Evolutionary conservation across 1,140 invertebrate genomes (phyloP).

Genomic region (Belonocnema kinseyi): DNA sequence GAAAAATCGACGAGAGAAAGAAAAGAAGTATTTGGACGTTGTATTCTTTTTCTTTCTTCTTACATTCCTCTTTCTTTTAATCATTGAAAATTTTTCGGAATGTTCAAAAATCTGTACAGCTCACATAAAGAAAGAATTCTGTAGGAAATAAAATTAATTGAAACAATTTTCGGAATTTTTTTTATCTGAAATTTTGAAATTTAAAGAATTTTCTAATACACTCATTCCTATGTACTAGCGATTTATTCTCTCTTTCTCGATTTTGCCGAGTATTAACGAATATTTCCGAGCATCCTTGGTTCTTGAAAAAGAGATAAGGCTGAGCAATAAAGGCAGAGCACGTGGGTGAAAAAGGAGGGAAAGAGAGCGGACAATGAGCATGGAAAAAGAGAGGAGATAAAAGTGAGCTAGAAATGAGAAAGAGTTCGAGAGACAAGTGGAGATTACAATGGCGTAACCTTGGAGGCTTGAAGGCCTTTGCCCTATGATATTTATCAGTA

Average conservation of each 20-base stretch:
- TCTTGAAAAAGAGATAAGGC: constrained; percentile 40
- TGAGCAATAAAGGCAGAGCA: constrained; percentile 39
- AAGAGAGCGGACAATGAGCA: constrained; percentile 32
- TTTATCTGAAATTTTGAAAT: no score
- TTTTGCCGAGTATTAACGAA: constrained; percentile 59
- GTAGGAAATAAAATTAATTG: no score
- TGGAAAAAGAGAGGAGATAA: constrained; percentile 5
- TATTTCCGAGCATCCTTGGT: constrained; percentile 43
- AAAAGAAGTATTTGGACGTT: no score
- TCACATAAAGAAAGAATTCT: no score
- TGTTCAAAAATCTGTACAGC: no score
- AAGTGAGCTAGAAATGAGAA: constrained; percentile 25
- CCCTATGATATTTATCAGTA: constrained; percentile 2
- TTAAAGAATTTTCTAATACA: no score
- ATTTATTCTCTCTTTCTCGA: constrained; percentile 40
- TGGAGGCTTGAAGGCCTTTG: constrained; percentile 1
- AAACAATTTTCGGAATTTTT: no score
- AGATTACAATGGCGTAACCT: constrained; percentile 26
- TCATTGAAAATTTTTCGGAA: no score
- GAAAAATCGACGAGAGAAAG: no score
- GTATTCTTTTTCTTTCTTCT: no score
- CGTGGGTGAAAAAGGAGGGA: constrained; percentile 15
- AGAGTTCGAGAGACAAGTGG: constrained; percentile 20
- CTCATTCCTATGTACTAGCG: not conserved
- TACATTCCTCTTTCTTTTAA: no score